phyloP scores from a whole-genome alignment of 1,140 invertebrate genomes.

The Bradysia coprophila region DNA sequence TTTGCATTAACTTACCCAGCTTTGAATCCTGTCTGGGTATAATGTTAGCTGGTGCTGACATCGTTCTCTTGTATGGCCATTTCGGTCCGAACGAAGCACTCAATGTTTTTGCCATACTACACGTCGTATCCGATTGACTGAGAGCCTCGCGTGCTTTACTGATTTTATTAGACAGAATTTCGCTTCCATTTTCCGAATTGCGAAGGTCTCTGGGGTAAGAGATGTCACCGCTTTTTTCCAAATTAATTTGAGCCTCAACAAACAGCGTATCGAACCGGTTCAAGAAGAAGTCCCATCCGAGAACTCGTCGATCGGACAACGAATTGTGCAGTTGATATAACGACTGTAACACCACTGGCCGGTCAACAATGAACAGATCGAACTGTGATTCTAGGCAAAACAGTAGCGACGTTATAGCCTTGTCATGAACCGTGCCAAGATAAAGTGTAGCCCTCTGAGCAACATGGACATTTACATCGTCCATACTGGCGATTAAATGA shows the following conservation, averaged over 20 bases:
- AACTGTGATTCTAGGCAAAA: conserved; percentile 85
- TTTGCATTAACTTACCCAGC: conserved; percentile 49
- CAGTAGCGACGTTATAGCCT: conserved; percentile 60
- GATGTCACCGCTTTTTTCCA: conserved; percentile 67
- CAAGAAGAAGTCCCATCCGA: conserved; percentile 97
- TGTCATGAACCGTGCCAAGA: conserved; percentile 84
- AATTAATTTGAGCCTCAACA: conserved; percentile 81
- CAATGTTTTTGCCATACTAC: conserved; percentile 52
- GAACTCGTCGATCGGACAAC: conserved; percentile 71
- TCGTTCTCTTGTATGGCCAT: conserved; percentile 88
- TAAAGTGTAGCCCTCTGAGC: conserved; percentile 85
- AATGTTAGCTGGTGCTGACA: conserved; percentile 75
- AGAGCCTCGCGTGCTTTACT: conserved; percentile 79
- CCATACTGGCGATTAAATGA: conserved; percentile 87
- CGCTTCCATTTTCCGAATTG: conserved; percentile 76
- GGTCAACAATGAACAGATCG: conserved; percentile 85
- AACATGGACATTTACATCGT: conserved; percentile 87
- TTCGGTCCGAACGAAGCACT: conserved; percentile 81
- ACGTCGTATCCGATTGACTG: conserved; percentile 36
- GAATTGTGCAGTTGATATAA: conserved; percentile 89
- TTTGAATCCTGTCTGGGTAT: conserved; percentile 55
- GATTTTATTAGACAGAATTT: conserved; percentile 74
- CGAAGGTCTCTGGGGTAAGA: conserved; percentile 71
- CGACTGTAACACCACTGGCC: conserved; percentile 83
- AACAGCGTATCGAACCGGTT: conserved; percentile 93